Evolutionary conservation across 2,888 invertebrate genomes (phyloP), one percentile per base, ranked within the genome.

Genomic region (Tipula lateralis): DNA sequence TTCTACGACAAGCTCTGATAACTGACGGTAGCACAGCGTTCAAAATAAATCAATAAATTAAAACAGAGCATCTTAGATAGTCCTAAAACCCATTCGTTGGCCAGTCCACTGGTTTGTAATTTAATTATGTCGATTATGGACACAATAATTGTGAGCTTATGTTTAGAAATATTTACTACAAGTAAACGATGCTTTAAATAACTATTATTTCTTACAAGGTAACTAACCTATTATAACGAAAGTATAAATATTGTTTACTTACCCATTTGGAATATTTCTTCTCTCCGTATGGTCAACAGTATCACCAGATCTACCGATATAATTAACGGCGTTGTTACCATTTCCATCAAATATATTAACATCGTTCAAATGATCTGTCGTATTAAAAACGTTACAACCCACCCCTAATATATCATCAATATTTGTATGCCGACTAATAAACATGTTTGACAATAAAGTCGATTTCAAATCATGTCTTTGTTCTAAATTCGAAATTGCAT

Each of bases 401-500:
- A 91, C 91, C 83, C 96, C 97, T 85, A 98, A 91, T 88, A 98
- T 93, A 88, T 98, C 97, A 88, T 97, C 97, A 87, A 97, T 97
- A 89, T 97, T 96, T 80, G 94, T 94, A 89, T 96, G 96, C 85
- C 94, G 93, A 12, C 97, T 96, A 86, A 97, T 96, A 89, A 96
- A 98, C 84, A 93, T 90, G 85, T 89, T 89, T n/a, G 30, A n/a
- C 7, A 82, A 30, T 9, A 82, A 16, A n/a, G 82, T 82, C 19
- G 83, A 36, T 83, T 34, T 32, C 4, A 84, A 82, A 66, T 84
- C 84, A 16, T 83, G 80, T 16, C 83, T 50, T 4, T 80, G 66
- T 29, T 84, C 84, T 29, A 16, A 50, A 12, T 66, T 16, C n/a
- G 84, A 29, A 2, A 30, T 44, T 7, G 13, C 82, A 24, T 83